Percentiles rank a stretch among this genome's conserved stretches.
Evolutionary conservation across 2,888 invertebrate species (phyloP).

Genomic region (Sinelater perroti): DNA sequence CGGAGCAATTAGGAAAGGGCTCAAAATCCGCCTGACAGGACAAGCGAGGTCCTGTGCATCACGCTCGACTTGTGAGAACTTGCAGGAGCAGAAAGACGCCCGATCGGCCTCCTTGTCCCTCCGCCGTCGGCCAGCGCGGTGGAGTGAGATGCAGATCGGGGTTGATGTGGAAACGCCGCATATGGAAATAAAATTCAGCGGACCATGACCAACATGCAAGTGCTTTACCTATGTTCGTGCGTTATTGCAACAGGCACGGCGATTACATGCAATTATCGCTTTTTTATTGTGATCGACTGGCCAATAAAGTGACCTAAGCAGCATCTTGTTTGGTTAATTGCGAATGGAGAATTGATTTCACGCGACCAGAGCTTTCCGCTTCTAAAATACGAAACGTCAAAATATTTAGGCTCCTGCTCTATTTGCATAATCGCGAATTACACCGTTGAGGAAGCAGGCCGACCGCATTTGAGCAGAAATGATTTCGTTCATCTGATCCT

Average conservation of each 20-base stretch:
- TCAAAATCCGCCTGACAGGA: conserved; percentile 34
- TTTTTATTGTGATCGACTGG: conserved; percentile 15
- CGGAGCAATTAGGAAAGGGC: conserved; percentile 33
- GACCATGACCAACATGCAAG: conserved; percentile 37
- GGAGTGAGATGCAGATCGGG: conserved; percentile 18
- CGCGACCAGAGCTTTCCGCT: no score
- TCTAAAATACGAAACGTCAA: no score
- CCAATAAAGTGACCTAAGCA: conserved; percentile 24
- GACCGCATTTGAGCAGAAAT: no score
- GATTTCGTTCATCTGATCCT: conserved; percentile 14
- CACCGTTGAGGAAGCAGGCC: no score
- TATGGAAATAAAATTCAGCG: conserved; percentile 29
- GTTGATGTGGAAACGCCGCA: conserved; percentile 22
- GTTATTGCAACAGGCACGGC: conserved; percentile 30
- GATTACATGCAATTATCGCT: conserved; percentile 35
- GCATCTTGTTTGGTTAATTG: conserved; percentile 8
- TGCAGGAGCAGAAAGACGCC: background rate
- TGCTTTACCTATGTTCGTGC: conserved; percentile 30
- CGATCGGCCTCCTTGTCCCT: background rate
- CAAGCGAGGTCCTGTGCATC: conserved; percentile 36
- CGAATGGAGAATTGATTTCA: no score
- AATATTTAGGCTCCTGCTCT: no score
- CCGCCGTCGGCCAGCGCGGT: background rate
- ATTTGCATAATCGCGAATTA: no score
- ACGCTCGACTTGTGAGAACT: conserved; percentile 28